phyloP scores from a whole-genome alignment of 2,797 vertebrate species.

The Sciurus carolinensis region DNA sequence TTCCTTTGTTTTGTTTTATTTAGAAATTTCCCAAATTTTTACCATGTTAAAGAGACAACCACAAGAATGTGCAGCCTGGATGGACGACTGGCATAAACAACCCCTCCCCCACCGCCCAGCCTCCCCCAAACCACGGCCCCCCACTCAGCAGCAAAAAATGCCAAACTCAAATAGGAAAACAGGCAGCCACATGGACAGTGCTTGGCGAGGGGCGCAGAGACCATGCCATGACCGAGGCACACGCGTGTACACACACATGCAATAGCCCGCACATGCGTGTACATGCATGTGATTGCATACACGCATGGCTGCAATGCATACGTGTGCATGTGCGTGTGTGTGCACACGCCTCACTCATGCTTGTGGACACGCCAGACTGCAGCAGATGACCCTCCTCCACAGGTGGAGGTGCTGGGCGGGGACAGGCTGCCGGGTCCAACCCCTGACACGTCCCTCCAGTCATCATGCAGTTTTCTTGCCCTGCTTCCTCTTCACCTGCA shows the following conservation, averaged over 20 bases:
- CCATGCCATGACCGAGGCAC: fast-evolving
- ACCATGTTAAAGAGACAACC: conserved; percentile 88
- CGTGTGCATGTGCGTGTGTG: background rate
- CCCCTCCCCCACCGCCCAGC: conserved; percentile 7
- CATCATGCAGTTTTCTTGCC: background rate
- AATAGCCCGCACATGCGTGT: background rate
- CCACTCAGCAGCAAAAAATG: conserved; percentile 75
- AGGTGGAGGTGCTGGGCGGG: fast-evolving
- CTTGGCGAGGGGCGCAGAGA: background rate
- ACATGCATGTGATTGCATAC: too few relatives aligned
- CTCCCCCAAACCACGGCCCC: conserved; percentile 77
- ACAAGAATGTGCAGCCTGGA: conserved; percentile 88
- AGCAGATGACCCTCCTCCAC: too few relatives aligned
- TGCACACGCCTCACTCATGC: background rate
- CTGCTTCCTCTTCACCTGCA: background rate
- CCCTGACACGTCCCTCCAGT: fast-evolving
- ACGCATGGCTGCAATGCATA: fast-evolving
- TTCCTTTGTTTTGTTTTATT: conserved; percentile 89
- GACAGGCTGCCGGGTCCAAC: background rate
- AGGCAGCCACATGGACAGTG: fast-evolving
- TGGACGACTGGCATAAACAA: conserved; percentile 65
- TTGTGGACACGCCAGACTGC: too few relatives aligned
- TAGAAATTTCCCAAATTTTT: conserved; percentile 90
- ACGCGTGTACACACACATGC: too few relatives aligned
- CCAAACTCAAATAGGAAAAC: conserved; percentile 40